A percentile compares a stretch with the other conserved stretches of the same genome.
Conservation (phyloP, 2,113 vertebrate species). For the Sapayoa aenigma region DNA sequence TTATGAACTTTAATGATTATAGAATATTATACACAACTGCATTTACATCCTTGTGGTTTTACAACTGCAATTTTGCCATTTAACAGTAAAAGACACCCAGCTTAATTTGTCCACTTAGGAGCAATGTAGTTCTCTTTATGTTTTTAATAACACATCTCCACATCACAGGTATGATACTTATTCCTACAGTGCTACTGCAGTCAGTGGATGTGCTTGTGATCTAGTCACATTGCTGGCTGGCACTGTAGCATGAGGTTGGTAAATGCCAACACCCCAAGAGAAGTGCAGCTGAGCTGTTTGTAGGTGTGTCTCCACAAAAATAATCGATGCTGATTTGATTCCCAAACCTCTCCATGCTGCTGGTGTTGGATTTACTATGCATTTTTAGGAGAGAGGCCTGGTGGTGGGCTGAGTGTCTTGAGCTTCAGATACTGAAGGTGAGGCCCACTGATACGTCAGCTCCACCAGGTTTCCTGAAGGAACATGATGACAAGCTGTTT, state of each 20-base stretch:
- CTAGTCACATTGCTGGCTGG: fast-evolving
- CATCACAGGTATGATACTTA: background rate
- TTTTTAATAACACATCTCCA: background rate
- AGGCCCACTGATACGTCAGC: background rate
- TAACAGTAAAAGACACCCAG: background rate
- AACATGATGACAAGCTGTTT: background rate
- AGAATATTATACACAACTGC: slow-evolving; percentile 46
- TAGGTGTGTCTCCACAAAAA: background rate
- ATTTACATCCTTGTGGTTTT: slow-evolving; percentile 49
- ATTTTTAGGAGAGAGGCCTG: background rate
- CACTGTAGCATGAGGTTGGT: fast-evolving
- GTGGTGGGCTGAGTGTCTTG: background rate
- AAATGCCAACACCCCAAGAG: background rate
- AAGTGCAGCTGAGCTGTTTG: background rate
- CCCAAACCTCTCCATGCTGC: background rate
- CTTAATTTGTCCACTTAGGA: slow-evolving; percentile 20
- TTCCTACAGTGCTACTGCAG: background rate
- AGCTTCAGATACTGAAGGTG: background rate
- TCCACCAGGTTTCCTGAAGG: background rate
- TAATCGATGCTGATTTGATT: background rate
- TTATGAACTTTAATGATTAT: slow-evolving; percentile 54
- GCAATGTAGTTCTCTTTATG: slow-evolving; percentile 7
- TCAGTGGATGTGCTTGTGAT: background rate
- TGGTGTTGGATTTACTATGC: background rate
- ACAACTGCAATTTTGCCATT: slow-evolving; percentile 26